Evolutionary conservation across 1,140 invertebrate species (phyloP).

Genomic region (Cheumatopsyche charites): DNA sequence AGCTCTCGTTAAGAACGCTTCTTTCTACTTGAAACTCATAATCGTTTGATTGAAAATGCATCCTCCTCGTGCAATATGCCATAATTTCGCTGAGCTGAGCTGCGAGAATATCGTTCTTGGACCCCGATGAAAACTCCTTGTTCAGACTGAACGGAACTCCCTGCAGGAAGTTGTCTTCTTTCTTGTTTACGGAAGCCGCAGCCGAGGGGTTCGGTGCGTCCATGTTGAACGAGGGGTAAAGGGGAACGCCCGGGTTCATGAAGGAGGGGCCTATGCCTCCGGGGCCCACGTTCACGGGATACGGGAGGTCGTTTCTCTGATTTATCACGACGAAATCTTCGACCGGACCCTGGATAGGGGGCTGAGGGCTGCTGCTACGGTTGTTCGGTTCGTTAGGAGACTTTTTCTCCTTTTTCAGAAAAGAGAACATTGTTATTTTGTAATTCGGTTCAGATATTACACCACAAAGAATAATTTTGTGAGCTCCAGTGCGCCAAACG

Average conservation of each 20-base stretch:
- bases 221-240: constrained; percentile 43
- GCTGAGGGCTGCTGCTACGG: constrained; percentile 19
- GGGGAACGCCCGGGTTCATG: neutral
- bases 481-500: neutral
- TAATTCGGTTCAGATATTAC: too few species aligned
- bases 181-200: constrained; percentile 31
- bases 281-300: constrained; percentile 19
- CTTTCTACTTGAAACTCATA: constrained; percentile 48
- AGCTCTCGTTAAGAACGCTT: constrained; percentile 44
- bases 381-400: constrained; percentile 30
- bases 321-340: constrained; percentile 46
- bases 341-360: constrained; percentile 39
- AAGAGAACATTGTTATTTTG: constrained; percentile 14
- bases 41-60: constrained; percentile 37
- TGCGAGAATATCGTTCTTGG: constrained; percentile 39
- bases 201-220: neutral
- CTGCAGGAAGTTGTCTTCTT: constrained; percentile 43
- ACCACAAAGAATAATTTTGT: too few species aligned
- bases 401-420: constrained; percentile 40
- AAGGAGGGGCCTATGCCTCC: neutral
- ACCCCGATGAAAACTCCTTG: constrained; percentile 38
- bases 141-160: constrained; percentile 44
- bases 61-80: constrained; percentile 42
- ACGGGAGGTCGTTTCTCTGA: constrained; percentile 3
- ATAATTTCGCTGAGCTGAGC: constrained; percentile 46